Evolutionary conservation across 1,140 invertebrate species (phyloP), one percentile per base, ranked within the genome.

Genomic region (Pristionchus pacificus): DNA sequence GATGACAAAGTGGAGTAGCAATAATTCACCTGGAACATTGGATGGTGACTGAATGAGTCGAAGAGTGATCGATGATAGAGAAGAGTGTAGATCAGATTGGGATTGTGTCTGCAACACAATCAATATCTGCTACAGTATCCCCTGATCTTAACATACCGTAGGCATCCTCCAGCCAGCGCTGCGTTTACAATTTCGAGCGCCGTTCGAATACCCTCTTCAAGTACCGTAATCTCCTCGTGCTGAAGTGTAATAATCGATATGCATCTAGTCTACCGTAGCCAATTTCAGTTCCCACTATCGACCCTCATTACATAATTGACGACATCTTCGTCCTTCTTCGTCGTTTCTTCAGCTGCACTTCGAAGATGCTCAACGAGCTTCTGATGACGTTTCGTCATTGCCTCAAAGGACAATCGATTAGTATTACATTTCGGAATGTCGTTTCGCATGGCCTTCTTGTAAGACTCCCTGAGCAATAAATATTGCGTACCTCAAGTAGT

Each of bases 31-130:
- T 95, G 92, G 85, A 95, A 95, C 67, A 91, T 90, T 25, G 91
- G 89, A 86, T 97, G 92, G 66, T 89, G 89, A 77, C 90, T 88
- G 83, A 94, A 93, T 14, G 90, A 88, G 78, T 91, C 89, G 86
- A 98, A 98, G 58, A 95, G 88, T 70, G 93, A 89, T 75, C 90
- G 89, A 82, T 97, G 95, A 84, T 98, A 97, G 0, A 99, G 87
- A 65, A 98, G 86, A 1, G 93, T 93, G 83, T 99, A 98, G 49
- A 99, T 89, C 72, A 99, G 87, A 87, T 98, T 93, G 6, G 92
- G 89, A 87, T 98, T 98, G 81, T 92, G 89, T 2, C 89, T 87
- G 33, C 98, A 86, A 78, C 95, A 80, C 6, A 49, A 10, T 49
- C 38, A 6, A n/a, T n/a, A n/a, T n/a, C n/a, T n/a, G n/a, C n/a